Percentiles rank a stretch among this genome's conserved stretches.
phyloP scores from a whole-genome alignment of 2,113 vertebrate species.

The Myotis yumanensis region DNA sequence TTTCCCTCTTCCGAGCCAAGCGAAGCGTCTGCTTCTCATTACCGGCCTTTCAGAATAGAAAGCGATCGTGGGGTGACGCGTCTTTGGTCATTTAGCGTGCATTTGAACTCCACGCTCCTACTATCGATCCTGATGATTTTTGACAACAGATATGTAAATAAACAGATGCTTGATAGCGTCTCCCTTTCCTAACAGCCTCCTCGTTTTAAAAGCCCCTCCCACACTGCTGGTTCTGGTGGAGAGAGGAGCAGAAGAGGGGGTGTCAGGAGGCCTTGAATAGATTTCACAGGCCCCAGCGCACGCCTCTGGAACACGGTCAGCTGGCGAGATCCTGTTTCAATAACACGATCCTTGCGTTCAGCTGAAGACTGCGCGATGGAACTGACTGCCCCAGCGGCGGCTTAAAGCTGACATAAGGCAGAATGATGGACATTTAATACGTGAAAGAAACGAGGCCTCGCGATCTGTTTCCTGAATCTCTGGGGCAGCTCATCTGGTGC shows the following conservation, averaged over 20 bases:
- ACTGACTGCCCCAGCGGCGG: slow-evolving; percentile 41
- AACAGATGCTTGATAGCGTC: slow-evolving; percentile 33
- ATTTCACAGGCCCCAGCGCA: slow-evolving; percentile 54
- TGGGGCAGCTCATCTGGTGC: not conserved
- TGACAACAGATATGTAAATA: slow-evolving; percentile 54
- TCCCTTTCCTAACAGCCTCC: slow-evolving; percentile 34
- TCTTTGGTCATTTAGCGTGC: not conserved
- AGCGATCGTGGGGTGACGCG: not conserved
- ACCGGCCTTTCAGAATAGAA: slow-evolving; percentile 28
- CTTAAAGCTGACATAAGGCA: slow-evolving; percentile 54
- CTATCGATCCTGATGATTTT: slow-evolving; percentile 36
- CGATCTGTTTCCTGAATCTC: slow-evolving; percentile 34
- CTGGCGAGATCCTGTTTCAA: slow-evolving; percentile 67
- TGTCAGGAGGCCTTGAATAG: slow-evolving; percentile 33
- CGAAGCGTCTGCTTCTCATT: slow-evolving; percentile 65
- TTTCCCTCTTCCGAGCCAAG: slow-evolving; percentile 41
- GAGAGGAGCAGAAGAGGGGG: not conserved
- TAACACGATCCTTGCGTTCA: slow-evolving; percentile 33
- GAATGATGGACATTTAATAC: slow-evolving; percentile 57
- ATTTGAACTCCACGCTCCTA: slow-evolving; percentile 40
- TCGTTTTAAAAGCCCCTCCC: slow-evolving; percentile 35
- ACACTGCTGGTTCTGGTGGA: not conserved
- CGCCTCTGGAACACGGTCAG: slow-evolving; percentile 34
- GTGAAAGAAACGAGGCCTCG: slow-evolving; percentile 21
- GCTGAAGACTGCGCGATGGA: slow-evolving; percentile 36